Conservation (phyloP, 1,140 invertebrate genomes). For the Drosophila mojavensis region DNA sequence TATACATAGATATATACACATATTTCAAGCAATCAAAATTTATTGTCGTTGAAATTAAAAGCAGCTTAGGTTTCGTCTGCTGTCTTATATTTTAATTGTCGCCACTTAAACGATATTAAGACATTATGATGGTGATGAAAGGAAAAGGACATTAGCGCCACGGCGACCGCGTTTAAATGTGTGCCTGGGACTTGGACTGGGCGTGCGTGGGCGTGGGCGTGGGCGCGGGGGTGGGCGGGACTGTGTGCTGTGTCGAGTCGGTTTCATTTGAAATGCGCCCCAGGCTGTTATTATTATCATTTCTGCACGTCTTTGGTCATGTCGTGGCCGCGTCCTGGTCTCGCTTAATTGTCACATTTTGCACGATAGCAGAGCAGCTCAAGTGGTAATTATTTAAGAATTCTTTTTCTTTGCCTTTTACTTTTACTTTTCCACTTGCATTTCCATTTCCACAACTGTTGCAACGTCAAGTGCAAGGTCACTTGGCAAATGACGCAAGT, state of each 20-base stretch:
- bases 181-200: slow-evolving; percentile 2
- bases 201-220: not conserved
- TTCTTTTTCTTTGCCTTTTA: slow-evolving; percentile 19
- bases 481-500: slow-evolving; percentile 46
- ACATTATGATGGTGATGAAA: slow-evolving; percentile 10
- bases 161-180: slow-evolving; percentile 14
- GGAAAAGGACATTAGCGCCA: slow-evolving; percentile 4
- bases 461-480: slow-evolving; percentile 64
- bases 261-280: not conserved
- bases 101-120: slow-evolving; percentile 39
- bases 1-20: too few relatives aligned
- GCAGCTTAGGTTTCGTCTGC: not conserved
- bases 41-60: not conserved
- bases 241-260: not conserved
- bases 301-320: slow-evolving; percentile 20
- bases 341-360: slow-evolving; percentile 69
- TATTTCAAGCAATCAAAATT: slow-evolving; percentile 1
- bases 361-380: slow-evolving; percentile 35
- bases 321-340: slow-evolving; percentile 17
- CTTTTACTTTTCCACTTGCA: too few relatives aligned
- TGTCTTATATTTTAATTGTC: slow-evolving; percentile 35
- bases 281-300: slow-evolving; percentile 30
- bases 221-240: too few relatives aligned
- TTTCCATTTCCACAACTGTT: not conserved
- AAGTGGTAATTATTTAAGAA: slow-evolving; percentile 67